Evolutionary conservation across 2,797 vertebrate species (phyloP), one percentile per base, ranked within the genome.

Genomic region (Sebastolobus altivelis): DNA sequence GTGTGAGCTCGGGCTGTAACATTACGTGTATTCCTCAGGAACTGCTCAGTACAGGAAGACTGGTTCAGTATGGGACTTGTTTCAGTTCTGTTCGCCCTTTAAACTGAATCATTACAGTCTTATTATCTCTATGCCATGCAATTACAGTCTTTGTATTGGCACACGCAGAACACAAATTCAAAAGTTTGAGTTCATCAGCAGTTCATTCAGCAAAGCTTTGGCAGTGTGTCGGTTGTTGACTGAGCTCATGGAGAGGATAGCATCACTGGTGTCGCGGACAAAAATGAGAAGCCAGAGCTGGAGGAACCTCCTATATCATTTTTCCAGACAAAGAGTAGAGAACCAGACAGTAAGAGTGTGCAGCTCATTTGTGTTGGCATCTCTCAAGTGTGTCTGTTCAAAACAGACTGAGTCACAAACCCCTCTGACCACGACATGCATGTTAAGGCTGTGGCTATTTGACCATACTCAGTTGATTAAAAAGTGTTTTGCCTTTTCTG

Each of bases 11-110:
- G 59, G 46, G 67, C 65, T 62, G 33, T 37, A 70, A 69, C 55
- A 80, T 40, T 20, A 49, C 14, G 83, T 81, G 49, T 79, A 79
- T 74, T 81, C 35, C 58, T 77, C 65, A 43, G 22, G 9, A 72
- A 72, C 14, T 60, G 62, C 33, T 66, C 6, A 2, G 25, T 2
- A 49, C 37, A 65, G 46, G 31, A 54, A 31, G 54, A 62, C 35
- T 63, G 31, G 38, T 20, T 73, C 38, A 59, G 55, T 54, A 33
- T 71, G 22, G 18, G 35, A 46, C 49, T 52, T 63, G 31, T 16
- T 79, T 68, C 31, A 8, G 2, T 55, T 38, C 14, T 38, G 12
- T 49, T 81, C 8, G 10, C 40, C 43, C 8, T 66, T 14, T 40
- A 62, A 68, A 61, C 8, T 2, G 14, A 72, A 61, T 29, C 18